Conservation (phyloP, 2,113 vertebrate genomes). For the Ascaphus truei region DNA sequence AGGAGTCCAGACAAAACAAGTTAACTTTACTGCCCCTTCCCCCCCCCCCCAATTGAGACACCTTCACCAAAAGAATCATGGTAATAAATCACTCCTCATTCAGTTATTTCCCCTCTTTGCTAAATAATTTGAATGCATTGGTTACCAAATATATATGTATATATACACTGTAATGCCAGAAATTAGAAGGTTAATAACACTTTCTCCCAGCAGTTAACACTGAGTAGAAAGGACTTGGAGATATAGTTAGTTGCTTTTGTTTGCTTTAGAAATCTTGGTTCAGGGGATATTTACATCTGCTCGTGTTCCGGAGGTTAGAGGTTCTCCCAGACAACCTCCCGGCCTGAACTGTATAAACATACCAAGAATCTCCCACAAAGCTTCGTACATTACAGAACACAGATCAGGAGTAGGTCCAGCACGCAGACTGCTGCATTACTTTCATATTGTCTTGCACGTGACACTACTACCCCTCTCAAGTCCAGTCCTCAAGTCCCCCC, state of each 20-base stretch:
- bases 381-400: too few species aligned
- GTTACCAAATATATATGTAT: constrained; percentile 25
- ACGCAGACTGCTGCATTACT: too few species aligned
- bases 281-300: constrained; percentile 7
- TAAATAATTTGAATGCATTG: constrained; percentile 29
- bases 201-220: neutral
- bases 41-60: neutral
- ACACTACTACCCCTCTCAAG: too few species aligned
- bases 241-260: too few species aligned
- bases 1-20: neutral
- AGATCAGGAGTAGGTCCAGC: too few species aligned
- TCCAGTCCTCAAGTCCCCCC: too few species aligned
- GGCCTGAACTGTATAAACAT: too few species aligned
- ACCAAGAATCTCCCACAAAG: too few species aligned
- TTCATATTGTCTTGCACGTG: too few species aligned
- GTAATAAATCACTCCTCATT: constrained; percentile 34
- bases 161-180: constrained; percentile 7
- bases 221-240: neutral
- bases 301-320: too few species aligned
- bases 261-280: neutral
- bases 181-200: neutral
- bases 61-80: neutral
- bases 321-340: too few species aligned
- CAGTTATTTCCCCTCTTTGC: constrained; percentile 23
- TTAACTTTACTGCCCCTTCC: neutral